A percentile compares a stretch with the other conserved stretches of the same genome.
These are phyloP conservation scores for Diplazon laetatorius DNA, from an alignment of 2,888 invertebrate species.

Conservation along the genomic window DNA sequence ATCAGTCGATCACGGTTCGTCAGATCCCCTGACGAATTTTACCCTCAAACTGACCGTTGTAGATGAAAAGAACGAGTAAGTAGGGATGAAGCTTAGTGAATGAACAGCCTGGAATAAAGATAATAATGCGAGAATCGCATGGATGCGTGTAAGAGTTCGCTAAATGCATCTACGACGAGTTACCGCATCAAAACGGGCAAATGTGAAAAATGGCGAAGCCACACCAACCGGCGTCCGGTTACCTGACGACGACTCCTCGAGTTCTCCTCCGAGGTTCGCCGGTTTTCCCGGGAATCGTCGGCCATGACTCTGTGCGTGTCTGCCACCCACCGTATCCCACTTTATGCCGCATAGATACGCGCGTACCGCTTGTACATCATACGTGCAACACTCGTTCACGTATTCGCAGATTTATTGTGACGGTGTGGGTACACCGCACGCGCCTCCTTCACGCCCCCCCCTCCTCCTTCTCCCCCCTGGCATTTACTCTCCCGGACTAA, in stretches of 20 bases:
- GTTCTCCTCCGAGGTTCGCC: slow-evolving; percentile 29
- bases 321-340: background rate
- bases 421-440: slow-evolving; percentile 46
- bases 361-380: background rate
- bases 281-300: slow-evolving; percentile 18
- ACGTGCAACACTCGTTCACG: slow-evolving; percentile 30
- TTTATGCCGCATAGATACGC: background rate
- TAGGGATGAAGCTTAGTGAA: background rate
- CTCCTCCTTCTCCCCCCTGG: no score
- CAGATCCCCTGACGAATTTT: no score
- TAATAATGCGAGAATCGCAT: slow-evolving; percentile 46
- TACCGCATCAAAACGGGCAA: slow-evolving; percentile 31
- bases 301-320: background rate
- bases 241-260: slow-evolving; percentile 22
- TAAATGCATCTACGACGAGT: slow-evolving; percentile 49
- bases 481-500: slow-evolving; percentile 46
- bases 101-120: background rate
- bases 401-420: slow-evolving; percentile 54
- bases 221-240: background rate
- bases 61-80: slow-evolving; percentile 29
- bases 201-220: slow-evolving; percentile 54
- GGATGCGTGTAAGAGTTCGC: slow-evolving; percentile 57
- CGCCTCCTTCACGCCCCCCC: slow-evolving; percentile 52
- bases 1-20: no score
- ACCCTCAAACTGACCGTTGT: no score